phyloP scores from a whole-genome alignment of 1,140 invertebrate genomes.

The Galleria mellonella region DNA sequence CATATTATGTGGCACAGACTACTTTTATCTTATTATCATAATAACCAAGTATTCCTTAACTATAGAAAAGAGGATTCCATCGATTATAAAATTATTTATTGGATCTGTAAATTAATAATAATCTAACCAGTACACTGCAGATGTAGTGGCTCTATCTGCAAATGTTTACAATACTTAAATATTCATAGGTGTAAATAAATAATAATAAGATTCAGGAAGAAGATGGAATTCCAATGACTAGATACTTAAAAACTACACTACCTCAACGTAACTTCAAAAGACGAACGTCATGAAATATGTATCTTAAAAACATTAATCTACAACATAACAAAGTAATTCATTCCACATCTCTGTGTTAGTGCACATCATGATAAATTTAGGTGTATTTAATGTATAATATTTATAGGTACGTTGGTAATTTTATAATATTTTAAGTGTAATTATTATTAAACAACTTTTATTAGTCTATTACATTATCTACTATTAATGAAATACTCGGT shows the following conservation, averaged over 20 bases:
- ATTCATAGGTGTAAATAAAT: too few species aligned
- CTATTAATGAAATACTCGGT: conserved; percentile 56
- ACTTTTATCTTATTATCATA: conserved; percentile 23
- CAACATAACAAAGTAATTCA: conserved; percentile 5
- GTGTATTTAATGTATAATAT: conserved; percentile 30
- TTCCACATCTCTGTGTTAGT: conserved; percentile 9
- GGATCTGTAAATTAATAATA: too few species aligned
- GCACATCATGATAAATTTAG: conserved; percentile 37
- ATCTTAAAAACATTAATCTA: conserved; percentile 5
- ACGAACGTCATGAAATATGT: too few species aligned
- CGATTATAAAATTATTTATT: too few species aligned
- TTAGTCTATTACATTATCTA: conserved; percentile 62
- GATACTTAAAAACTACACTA: too few species aligned
- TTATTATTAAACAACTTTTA: conserved; percentile 53
- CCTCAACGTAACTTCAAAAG: too few species aligned
- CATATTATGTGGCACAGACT: conserved; percentile 66
- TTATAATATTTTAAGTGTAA: conserved; percentile 39
- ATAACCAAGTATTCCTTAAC: conserved; percentile 6
- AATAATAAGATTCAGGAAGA: too few species aligned
- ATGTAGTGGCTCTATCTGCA: too few species aligned
- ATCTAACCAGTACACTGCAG: too few species aligned
- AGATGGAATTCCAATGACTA: too few species aligned
- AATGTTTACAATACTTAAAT: too few species aligned
- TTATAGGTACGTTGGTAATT: conserved; percentile 15
- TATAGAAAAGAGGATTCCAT: too few species aligned